A percentile compares a stretch with the other conserved stretches of the same genome.
phyloP scores from a whole-genome alignment of 2,888 invertebrate genomes.

The Stenichneumon culpator region DNA sequence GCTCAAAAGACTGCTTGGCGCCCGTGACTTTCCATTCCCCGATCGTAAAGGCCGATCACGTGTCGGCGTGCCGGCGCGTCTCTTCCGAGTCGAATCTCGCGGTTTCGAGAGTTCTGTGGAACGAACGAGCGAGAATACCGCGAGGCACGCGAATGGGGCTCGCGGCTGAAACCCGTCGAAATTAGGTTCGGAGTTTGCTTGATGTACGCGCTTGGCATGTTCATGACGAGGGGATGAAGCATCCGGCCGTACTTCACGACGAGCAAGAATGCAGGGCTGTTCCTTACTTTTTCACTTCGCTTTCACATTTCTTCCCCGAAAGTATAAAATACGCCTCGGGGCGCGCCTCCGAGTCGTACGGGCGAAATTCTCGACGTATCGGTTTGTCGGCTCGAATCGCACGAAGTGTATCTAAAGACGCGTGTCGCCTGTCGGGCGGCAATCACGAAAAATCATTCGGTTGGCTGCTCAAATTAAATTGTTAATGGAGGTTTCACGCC shows the following conservation, averaged over 20 bases:
- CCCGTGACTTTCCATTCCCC: conserved; percentile 60
- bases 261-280: neutral
- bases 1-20: conserved; percentile 21
- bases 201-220: neutral
- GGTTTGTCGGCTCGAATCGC: neutral
- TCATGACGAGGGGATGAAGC: neutral
- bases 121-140: neutral
- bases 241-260: conserved; percentile 20
- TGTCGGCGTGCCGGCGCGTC: neutral
- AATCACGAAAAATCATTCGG: neutral
- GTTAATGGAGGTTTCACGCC: neutral
- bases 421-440: no score
- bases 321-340: neutral
- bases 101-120: conserved; percentile 7
- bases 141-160: neutral
- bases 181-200: neutral
- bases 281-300: conserved; percentile 57
- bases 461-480: neutral
- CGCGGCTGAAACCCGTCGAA: neutral
- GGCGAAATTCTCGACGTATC: conserved; percentile 39
- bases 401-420: no score
- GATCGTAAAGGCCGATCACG: conserved; percentile 47
- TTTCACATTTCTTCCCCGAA: conserved; percentile 64
- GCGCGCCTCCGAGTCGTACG: conserved; percentile 10
- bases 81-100: neutral